phyloP scores from a whole-genome alignment of 1,140 invertebrate genomes.

The Drosophila dunni region DNA sequence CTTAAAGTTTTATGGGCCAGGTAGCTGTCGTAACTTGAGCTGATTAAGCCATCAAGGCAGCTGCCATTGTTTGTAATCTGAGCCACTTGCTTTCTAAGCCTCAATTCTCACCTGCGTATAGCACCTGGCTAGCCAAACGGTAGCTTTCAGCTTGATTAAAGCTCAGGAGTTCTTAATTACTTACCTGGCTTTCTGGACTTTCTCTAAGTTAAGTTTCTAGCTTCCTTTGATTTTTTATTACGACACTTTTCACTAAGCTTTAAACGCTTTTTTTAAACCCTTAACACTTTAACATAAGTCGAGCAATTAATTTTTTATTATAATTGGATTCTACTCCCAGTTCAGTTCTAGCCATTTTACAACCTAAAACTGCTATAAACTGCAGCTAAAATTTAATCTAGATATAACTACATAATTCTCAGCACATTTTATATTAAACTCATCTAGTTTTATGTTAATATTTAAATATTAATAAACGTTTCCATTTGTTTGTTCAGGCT shows the following conservation, averaged over 20 bases:
- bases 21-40: constrained; percentile 49
- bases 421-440: not conserved
- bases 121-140: constrained; percentile 4
- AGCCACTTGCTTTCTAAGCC: constrained; percentile 62
- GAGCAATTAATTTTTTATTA: too few relatives aligned
- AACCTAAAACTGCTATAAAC: not conserved
- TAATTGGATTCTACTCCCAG: too few relatives aligned
- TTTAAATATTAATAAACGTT: constrained; percentile 6
- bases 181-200: too few relatives aligned
- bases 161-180: too few relatives aligned
- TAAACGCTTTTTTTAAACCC: too few relatives aligned
- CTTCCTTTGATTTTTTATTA: too few relatives aligned
- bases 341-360: not conserved
- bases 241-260: too few relatives aligned
- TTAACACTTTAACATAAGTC: too few relatives aligned
- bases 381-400: not conserved
- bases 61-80: constrained; percentile 56
- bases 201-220: too few relatives aligned
- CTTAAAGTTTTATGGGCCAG: not conserved
- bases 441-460: not conserved
- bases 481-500: constrained; percentile 4
- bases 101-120: constrained; percentile 49
- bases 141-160: not conserved
- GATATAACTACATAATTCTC: not conserved
- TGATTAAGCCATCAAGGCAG: constrained; percentile 69